Evolutionary conservation across 2,888 invertebrate species (phyloP).

Genomic region (Polydrusus pterygomalis): DNA sequence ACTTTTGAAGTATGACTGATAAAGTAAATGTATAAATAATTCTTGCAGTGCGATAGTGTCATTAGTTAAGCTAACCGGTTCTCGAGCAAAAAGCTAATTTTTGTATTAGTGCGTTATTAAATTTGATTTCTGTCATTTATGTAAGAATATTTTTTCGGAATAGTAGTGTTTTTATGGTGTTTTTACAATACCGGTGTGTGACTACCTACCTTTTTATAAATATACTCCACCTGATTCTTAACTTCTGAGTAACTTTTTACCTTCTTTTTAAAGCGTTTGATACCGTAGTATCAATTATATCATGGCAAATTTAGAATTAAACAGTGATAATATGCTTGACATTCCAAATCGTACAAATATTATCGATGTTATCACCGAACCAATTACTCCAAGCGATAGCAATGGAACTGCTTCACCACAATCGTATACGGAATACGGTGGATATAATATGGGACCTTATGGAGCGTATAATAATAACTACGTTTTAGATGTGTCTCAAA

Average conservation of each 20-base stretch:
- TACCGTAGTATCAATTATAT: not conserved
- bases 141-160: not conserved
- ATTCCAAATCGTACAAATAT: conserved; percentile 4
- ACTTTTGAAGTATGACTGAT: conserved; percentile 20
- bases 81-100: not conserved
- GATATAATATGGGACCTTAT: not conserved
- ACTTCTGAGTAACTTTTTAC: too few relatives aligned
- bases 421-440: conserved; percentile 19
- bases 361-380: conserved; percentile 21
- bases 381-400: conserved; percentile 31
- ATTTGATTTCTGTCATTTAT: not conserved
- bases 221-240: too few relatives aligned
- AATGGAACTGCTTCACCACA: conserved; percentile 23
- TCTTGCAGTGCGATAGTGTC: not conserved
- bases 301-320: conserved; percentile 13
- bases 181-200: not conserved
- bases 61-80: conserved; percentile 15
- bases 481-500: conserved; percentile 1
- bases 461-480: conserved; percentile 12
- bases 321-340: not conserved
- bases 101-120: not conserved
- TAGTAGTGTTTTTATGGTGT: not conserved
- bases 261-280: too few relatives aligned
- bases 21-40: conserved; percentile 30
- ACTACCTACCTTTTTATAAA: not conserved